A percentile compares a stretch with the other conserved stretches of the same genome.
These are phyloP conservation scores for Acronicta alni DNA, from an alignment of 2,888 invertebrate species.

Conservation along the genomic window DNA sequence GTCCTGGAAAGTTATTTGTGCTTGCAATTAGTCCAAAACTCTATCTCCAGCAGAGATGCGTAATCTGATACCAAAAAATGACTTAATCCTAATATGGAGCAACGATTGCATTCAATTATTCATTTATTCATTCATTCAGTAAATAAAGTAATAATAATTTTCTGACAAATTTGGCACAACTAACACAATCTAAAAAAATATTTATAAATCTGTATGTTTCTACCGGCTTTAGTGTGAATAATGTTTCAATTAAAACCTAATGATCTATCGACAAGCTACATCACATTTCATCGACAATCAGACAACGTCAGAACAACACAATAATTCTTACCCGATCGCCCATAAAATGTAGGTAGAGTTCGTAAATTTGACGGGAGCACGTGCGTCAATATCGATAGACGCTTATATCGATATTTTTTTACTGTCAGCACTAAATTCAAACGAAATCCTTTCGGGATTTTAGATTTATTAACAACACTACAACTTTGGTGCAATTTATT, in stretches of 20 bases:
- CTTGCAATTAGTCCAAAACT: no score
- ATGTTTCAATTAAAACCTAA: conserved; percentile 53
- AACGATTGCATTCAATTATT: no score
- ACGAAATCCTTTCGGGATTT: conserved; percentile 48
- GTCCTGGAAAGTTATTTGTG: no score
- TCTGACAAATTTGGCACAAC: not conserved
- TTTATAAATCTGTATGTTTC: conserved; percentile 2
- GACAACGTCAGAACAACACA: conserved; percentile 62
- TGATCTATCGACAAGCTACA: conserved; percentile 47
- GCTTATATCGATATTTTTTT: conserved; percentile 56
- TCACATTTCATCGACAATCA: conserved; percentile 60
- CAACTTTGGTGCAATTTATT: conserved; percentile 68
- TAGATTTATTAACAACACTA: conserved; percentile 65
- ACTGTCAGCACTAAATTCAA: conserved; percentile 52
- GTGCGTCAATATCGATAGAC: conserved; percentile 61
- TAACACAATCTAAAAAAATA: conserved; percentile 8
- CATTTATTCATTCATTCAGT: no score
- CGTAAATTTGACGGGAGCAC: conserved; percentile 74
- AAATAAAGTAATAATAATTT: not conserved
- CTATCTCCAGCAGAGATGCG: no score
- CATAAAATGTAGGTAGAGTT: conserved; percentile 65
- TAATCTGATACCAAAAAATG: no score
- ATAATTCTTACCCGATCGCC: conserved; percentile 61
- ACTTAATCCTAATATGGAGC: no score
- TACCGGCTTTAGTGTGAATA: conserved; percentile 30